Conservation (phyloP, 2,888 invertebrate species). For the Diloba caeruleocephala region DNA sequence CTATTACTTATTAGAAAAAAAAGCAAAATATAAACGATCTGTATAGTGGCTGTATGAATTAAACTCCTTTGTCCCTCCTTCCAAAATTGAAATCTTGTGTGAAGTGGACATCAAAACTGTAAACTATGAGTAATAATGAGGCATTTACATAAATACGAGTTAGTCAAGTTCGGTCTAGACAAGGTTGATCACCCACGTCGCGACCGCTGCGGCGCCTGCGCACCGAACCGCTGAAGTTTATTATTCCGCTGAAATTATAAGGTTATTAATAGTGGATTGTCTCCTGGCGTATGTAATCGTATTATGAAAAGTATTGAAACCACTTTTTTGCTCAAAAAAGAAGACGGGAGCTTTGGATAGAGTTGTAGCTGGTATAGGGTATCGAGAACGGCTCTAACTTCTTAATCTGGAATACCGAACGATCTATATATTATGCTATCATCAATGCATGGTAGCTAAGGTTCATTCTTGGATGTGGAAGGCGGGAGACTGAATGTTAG, state of each 20-base stretch:
- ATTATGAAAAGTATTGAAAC: slow-evolving; percentile 3
- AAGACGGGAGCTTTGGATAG: background rate
- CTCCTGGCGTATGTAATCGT: slow-evolving; percentile 22
- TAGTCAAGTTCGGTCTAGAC: slow-evolving; percentile 67
- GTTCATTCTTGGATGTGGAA: no score
- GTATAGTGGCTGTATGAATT: background rate
- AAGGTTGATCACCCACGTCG: slow-evolving; percentile 62
- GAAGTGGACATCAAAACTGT: slow-evolving; percentile 28
- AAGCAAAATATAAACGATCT: no score
- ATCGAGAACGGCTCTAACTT: no score
- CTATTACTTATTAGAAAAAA: no score
- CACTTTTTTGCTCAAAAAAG: background rate
- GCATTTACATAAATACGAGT: slow-evolving; percentile 53
- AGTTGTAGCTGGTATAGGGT: no score
- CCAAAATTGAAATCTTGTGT: slow-evolving; percentile 5
- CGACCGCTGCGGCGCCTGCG: slow-evolving; percentile 55
- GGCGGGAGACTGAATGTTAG: no score
- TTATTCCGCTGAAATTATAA: slow-evolving; percentile 41
- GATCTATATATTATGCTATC: no score
- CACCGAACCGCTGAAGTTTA: slow-evolving; percentile 28
- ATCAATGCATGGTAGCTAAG: no score
- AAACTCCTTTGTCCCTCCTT: slow-evolving; percentile 10
- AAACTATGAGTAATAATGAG: slow-evolving; percentile 42
- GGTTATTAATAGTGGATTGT: slow-evolving; percentile 45
- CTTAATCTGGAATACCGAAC: no score